phyloP scores from a whole-genome alignment of 2,888 invertebrate species.

The Blera fallax region DNA sequence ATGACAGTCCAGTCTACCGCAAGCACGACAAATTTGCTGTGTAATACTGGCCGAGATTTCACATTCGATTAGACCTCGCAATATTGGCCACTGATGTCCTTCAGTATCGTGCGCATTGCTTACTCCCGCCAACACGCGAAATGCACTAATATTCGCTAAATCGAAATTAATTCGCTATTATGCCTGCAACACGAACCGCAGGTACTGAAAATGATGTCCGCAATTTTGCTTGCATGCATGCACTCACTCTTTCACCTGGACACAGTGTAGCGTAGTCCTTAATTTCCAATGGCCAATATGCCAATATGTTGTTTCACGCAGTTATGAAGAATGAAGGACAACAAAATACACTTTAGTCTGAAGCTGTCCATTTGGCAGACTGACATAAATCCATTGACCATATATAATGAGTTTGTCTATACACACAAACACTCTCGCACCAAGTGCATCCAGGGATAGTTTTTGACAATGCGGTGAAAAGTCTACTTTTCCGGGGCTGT shows the following conservation, averaged over 20 bases:
- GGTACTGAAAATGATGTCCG: slow-evolving; percentile 23
- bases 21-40: slow-evolving; percentile 26
- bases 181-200: slow-evolving; percentile 30
- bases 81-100: slow-evolving; percentile 8
- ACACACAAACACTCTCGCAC: neutral
- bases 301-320: neutral
- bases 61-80: slow-evolving; percentile 49
- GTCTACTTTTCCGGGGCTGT: neutral
- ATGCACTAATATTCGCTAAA: slow-evolving; percentile 43
- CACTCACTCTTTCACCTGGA: neutral
- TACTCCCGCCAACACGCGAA: neutral
- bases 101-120: neutral
- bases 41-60: slow-evolving; percentile 49
- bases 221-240: neutral
- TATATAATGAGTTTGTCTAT: neutral
- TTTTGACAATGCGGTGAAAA: neutral
- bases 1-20: neutral
- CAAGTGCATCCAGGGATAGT: neutral
- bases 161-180: slow-evolving; percentile 47
- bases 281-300: slow-evolving; percentile 13
- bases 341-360: slow-evolving; percentile 15
- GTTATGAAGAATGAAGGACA: slow-evolving; percentile 26
- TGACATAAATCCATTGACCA: slow-evolving; percentile 51
- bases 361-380: slow-evolving; percentile 24
- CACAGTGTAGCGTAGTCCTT: neutral